Evolutionary conservation across 2,888 invertebrate species (phyloP), one percentile per base, ranked within the genome.

Genomic region (Nemotelus nigrinus): DNA sequence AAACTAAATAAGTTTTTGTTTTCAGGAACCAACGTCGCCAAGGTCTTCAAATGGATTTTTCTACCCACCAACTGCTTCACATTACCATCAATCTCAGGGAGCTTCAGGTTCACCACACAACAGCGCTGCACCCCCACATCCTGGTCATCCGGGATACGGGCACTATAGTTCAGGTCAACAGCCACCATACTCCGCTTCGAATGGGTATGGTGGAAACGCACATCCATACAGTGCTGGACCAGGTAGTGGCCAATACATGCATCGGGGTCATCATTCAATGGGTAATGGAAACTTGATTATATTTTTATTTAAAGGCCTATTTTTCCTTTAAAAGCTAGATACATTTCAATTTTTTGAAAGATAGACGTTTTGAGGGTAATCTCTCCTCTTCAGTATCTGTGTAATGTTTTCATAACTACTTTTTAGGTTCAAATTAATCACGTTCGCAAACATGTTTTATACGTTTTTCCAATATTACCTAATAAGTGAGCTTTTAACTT

Each of bases 11-110:
- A 58, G 39, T 43, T 2, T 60, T 44, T 74, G 3, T 48, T 44
- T 77, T 74, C 5, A 87, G 87, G 87, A 87, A 78, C 85, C 86
- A 48, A 85, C 85, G 50, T 86, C 87, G 44, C 87, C 87, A 48
- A 84, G 87, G 78, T 87, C 87, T 7, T 87, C 87, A 55, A 87
- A 87, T 80, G 87, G 87, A n/a, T 87, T 87, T 78, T 87, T 85
- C 76, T 87, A 87, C 83, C 86, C 87, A 43, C 85, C 87, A 58
- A 85, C 86, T 63, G 84, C 85, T n/a, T 82, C 84, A 3, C 86
- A 86, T 79, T 87, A 87, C 81, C 87, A 87, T 81, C 86, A 86
- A 80, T 85, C 78, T 81, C 79, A 78, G 67, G 78, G 83, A 77
- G 84, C 85, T 5, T 84, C 86, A 1, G 85, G 85, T 43, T 86